Base-by-base conservation (phyloP, 2,888 invertebrate species). In the Megamerina dolium region DNA sequence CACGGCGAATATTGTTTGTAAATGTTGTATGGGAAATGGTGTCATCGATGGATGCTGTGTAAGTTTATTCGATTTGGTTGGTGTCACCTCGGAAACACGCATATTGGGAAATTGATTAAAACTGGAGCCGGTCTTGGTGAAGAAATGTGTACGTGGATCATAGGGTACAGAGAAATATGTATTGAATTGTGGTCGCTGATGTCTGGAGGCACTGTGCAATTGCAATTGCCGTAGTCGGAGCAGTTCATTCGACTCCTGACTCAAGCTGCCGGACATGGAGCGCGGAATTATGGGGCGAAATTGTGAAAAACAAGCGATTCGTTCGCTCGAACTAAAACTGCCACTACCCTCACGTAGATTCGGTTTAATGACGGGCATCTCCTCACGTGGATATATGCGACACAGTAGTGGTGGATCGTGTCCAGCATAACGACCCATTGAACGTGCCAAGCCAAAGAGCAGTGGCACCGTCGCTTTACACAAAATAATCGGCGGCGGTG, bases 261-360 rank as follows among this genome's bases (percentile, higher is more conserved):
- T 82, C 29, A 88, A 70, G 66, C 85, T 87, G 5, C 87, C 85
- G 0, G 93, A 94, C 57, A 95, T 75, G 16, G 93, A 93, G 23
- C 92, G 79, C 0, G 94, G 94, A 63, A 96, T 89, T 34, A 95
- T 94, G 0, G 90, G 85, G 37, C 93, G 77, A 62, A 85, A 87
- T 59, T 82, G 85, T 48, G 83, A 83, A 51, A 83, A 83, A 53
- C 79, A 82, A 2, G 80, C 71, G 51, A 81, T 75, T 18, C 83
- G 80, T 55, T 83, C 83, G 42, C 78, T 68, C 20, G 70, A 69
- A 46, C 61, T 67, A 5, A 66, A 65, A 17, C 61, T 66, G 17
- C 60, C 56, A 38, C 10, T 43, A 10, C 54, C 55, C 12, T 58
- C 54, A 9, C 54, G 51, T 5, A 55, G 55, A 14, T 53, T 57